These are phyloP conservation scores for Seriola rivoliana DNA, from an alignment of 2,113 vertebrate species.

Conservation along the genomic window DNA sequence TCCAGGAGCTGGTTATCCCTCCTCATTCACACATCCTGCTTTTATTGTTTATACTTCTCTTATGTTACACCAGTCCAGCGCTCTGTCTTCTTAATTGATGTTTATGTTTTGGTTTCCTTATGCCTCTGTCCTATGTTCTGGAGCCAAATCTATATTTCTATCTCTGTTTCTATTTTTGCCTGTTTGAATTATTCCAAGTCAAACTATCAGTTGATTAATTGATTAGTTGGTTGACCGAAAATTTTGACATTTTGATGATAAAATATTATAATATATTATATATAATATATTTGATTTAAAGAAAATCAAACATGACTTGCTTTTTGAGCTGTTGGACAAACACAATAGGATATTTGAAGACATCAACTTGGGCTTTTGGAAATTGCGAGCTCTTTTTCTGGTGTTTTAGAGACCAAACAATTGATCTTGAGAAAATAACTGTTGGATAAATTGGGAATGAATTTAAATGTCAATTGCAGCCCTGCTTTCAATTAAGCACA, in stretches of 20 bases:
- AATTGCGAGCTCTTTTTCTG: too few species aligned
- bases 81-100: not conserved
- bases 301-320: not conserved
- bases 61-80: not conserved
- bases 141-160: not conserved
- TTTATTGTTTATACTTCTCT: not conserved
- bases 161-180: not conserved
- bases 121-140: conserved; percentile 13
- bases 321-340: not conserved
- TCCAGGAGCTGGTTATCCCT: conserved; percentile 3
- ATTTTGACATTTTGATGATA: not conserved
- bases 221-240: not conserved
- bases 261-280: too few species aligned
- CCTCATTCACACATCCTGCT: conserved; percentile 13
- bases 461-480: too few species aligned
- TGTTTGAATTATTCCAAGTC: not conserved
- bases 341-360: not conserved
- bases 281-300: too few species aligned
- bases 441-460: too few species aligned
- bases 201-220: not conserved
- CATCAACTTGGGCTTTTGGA: not conserved
- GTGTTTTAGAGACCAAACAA: too few species aligned
- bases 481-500: too few species aligned
- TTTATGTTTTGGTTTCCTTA: not conserved
- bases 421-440: too few species aligned